Evolutionary conservation across 1,140 invertebrate genomes (phyloP), one percentile per base, ranked within the genome.

Genomic region (Drosophila kohkoa): DNA sequence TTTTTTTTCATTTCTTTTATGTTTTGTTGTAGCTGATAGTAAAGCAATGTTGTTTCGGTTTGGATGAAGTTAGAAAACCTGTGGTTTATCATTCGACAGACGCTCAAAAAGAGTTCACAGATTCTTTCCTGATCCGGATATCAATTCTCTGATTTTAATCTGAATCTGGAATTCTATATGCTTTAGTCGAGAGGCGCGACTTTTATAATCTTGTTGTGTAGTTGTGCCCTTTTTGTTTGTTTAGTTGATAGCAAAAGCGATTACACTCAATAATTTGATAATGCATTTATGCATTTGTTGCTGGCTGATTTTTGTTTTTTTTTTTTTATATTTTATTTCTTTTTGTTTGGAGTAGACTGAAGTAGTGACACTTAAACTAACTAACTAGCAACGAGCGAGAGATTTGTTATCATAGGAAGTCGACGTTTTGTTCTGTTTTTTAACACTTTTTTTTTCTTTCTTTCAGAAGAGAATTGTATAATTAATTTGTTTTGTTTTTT

Each of bases 351-450:
- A 77, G 60, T 68, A 57, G 65, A 65, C 57, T 74, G 71, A 52
- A 48, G 20, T 65, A 45, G 48, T 25, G 52, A 65, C 45, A 52
- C 55, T 58, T 81, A 49, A 58, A 58, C 16, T 59, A 59, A 62
- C 45, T 43, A 70, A 63, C 49, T 74, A 70, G 68, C 38, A 60
- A 38, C 49, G 51, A 67, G 46, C 35, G 70, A 60, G 54, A 72
- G 57, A 55, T 45, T 67, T 60, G 52, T 73, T 67, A 30, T 85
- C 32, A 51, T 86, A 87, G 82, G 83, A 87, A 87, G 77, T 82
- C 63, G 72, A 63, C 76, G 54, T 78, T 63, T 75, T 43, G 0
- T 48, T 68, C 43, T 25, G 20, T 25, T 25, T 25, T 66, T 77
- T 45, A 48, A 70, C 41, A 52, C 48, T 65, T 25, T 52, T 64